Base-by-base conservation (phyloP, 2,113 vertebrate species). In the Petroica traversi region DNA sequence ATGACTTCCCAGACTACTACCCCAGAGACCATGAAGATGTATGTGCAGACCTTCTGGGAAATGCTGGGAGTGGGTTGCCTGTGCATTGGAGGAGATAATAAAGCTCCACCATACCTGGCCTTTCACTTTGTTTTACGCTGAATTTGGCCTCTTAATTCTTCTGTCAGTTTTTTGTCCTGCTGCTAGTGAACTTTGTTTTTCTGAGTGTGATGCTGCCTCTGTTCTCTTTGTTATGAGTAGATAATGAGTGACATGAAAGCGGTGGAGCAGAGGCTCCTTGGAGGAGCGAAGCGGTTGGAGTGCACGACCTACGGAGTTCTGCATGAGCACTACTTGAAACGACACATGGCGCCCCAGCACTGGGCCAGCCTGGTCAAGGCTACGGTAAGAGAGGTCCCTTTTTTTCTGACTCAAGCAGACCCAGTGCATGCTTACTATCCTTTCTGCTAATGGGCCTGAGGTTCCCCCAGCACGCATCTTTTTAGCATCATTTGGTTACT, bases 261-360 rank as follows among this genome's bases (percentile, higher is more conserved):
- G 6, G 95, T 96, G 9, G 97, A 99, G 94, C 36, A 62, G 12
- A 26, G 64, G 20, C 95, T 99, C 45, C 43, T 91, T 5, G 28
- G 33, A 49, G 96, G 98, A 34, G 97, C 95, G 0, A 28, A 75
- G 19, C 95, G 66, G 63, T 95, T 99, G 67, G 97, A 99, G 77
- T 98, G 98, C 46, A 98, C 97, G 12, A 96, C 97, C 43, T 94
- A 66, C 0, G 98, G 98, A 4, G 84, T 99, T 49, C 82, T 99
- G 15, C 97, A 94, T 25, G 98, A 99, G 54, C 67, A 5, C 51
- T 75, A 97, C 88, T 95, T 99, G 74, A 36, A 97, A 68, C 95
- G 14, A 1, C 97, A 97, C 73, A 99, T 99, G 43, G 94, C 91
- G 0, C 10, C 51, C 5, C 66, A 25, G 29, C 99, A 99, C 91